Percentiles rank a stretch among this genome's conserved stretches.
Conservation (phyloP, 2,797 vertebrate species). For the Rousettus madagascariensis region DNA sequence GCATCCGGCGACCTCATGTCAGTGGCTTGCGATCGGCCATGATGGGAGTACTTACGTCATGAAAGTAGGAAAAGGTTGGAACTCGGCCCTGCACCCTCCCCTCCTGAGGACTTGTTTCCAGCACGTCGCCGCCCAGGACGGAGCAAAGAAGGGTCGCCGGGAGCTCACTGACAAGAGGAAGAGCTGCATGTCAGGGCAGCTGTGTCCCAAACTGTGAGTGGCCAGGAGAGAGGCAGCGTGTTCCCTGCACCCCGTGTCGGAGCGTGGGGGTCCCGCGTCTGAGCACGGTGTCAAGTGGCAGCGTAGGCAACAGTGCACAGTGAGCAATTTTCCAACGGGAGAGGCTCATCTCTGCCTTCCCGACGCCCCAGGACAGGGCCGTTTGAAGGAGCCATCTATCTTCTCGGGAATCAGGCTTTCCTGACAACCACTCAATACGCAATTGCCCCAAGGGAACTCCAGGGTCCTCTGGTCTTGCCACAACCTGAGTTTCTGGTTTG, state of each 20-base stretch:
- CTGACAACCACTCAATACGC: neutral
- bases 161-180: neutral
- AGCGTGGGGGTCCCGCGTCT: neutral
- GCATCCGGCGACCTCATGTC: neutral
- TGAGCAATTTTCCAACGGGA: neutral
- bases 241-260: neutral
- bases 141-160: neutral
- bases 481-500: neutral
- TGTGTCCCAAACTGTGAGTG: neutral
- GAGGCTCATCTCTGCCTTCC: neutral
- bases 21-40: no score
- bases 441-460: neutral
- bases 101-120: neutral
- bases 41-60: neutral
- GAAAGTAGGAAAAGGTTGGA: neutral
- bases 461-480: neutral
- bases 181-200: neutral
- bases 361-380: rapidly evolving
- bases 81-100: neutral
- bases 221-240: neutral
- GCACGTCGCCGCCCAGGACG: neutral
- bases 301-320: neutral
- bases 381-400: no score
- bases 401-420: neutral
- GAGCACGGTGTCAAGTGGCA: neutral